phyloP scores from a whole-genome alignment of 2,113 vertebrate genomes.

The human region DNA sequence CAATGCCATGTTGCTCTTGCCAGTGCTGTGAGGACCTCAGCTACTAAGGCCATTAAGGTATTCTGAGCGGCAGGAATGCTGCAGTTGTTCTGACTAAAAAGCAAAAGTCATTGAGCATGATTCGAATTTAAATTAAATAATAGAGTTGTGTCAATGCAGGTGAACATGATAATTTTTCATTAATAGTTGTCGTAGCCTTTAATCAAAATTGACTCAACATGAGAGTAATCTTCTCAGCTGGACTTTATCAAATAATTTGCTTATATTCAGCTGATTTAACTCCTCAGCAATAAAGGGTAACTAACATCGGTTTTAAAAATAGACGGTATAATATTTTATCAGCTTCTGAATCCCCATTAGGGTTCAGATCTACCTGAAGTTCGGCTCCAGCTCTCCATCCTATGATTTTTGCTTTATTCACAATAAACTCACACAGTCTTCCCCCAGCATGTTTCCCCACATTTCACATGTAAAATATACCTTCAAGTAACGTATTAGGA shows the following conservation, averaged over 20 bases:
- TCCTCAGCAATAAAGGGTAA: neutral
- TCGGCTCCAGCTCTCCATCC: neutral
- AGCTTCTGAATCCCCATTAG: neutral
- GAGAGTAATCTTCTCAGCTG: neutral
- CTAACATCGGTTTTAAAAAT: neutral
- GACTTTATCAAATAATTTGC: neutral
- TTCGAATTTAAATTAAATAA: constrained; percentile 2
- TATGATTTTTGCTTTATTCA: neutral
- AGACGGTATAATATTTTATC: neutral
- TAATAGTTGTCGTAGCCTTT: neutral
- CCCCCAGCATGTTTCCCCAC: neutral
- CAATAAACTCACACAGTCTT: neutral
- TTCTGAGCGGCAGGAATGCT: neutral
- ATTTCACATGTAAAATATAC: neutral
- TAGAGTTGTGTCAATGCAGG: neutral
- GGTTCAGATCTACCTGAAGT: neutral
- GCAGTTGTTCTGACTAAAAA: neutral
- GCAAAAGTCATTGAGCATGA: neutral
- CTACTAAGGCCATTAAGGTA: neutral
- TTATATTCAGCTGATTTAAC: neutral
- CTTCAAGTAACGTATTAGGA: neutral
- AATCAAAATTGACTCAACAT: neutral
- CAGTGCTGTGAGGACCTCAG: neutral
- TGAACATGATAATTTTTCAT: neutral
- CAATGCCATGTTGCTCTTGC: neutral